Base-by-base conservation (phyloP, 2,113 vertebrate species). In the Trochalopteron elliotii region DNA sequence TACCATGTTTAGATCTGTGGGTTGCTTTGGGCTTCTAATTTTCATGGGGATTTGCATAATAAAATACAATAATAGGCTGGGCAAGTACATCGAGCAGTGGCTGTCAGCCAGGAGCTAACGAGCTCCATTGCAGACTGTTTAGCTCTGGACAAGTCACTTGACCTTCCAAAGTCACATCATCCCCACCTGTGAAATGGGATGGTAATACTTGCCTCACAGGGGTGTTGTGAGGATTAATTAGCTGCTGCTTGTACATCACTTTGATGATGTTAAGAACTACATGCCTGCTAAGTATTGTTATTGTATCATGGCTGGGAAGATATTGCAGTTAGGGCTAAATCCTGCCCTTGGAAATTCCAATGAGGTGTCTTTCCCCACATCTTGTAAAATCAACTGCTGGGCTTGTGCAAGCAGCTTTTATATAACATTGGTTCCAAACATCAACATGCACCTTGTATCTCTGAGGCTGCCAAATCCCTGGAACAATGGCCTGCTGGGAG, bases 201-300 rank as follows among this genome's bases (percentile, higher is more conserved):
- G 80, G 79, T 68, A 94, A 90, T 87, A 88, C 83, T 97, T 97
- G 93, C 94, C 94, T 96, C 93, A 96, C 87, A 92, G 92, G 90
- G 75, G 70, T 96, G 89, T 96, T 95, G 77, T 93, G 96, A 94
- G 83, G 83, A 95, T 93, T 96, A 96, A 96, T 97, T 96, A 96
- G 82, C 42, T 89, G 63, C 94, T 94, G 85, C 74, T 92, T 87
- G 85, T 94, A 97, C 93, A 40, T 50, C 8, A 39, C 94, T 97
- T 96, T 96, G 95, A 96, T 97, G 89, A 96, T 94, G 74, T 82
- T 95, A 94, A 88, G 93, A 88, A 83, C 67, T 96, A 95, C 94
- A 95, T 94, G 90, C 59, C 70, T 96, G 64, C 64, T 96, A 92
- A 95, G 88, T 93, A 78, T 87, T 96, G 89, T 96, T 93, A 95